Percentiles rank a stretch among this genome's conserved stretches.
Evolutionary conservation across 2,888 invertebrate species (phyloP).

Genomic region (Acronicta aceris): DNA sequence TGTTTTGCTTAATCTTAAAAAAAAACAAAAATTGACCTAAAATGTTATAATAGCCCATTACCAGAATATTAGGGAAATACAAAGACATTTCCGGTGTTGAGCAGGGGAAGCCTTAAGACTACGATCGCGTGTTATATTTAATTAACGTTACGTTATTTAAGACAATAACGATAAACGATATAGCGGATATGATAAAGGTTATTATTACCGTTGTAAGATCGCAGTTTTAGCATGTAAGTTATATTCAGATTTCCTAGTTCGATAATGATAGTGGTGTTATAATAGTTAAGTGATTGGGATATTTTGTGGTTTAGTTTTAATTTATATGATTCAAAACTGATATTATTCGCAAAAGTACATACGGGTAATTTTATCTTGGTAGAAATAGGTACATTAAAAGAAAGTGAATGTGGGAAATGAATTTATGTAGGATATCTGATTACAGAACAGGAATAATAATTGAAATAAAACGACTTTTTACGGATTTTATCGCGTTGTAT

Average conservation of each 20-base stretch:
- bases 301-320: constrained; percentile 1
- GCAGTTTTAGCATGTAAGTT: constrained; percentile 47
- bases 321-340: neutral
- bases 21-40: too few species aligned
- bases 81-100: constrained; percentile 32
- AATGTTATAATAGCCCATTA: too few species aligned
- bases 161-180: constrained; percentile 40
- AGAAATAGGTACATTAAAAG: too few species aligned
- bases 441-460: too few species aligned
- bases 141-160: constrained; percentile 50
- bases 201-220: constrained; percentile 47
- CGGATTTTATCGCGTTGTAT: too few species aligned
- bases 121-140: constrained; percentile 40
- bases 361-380: too few species aligned
- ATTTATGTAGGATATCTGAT: too few species aligned
- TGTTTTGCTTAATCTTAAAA: too few species aligned
- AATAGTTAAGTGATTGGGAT: constrained; percentile 13
- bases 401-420: too few species aligned
- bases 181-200: constrained; percentile 46
- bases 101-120: constrained; percentile 29
- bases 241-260: constrained; percentile 31
- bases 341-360: too few species aligned
- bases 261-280: constrained; percentile 13
- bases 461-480: too few species aligned
- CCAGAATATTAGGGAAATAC: neutral